These are phyloP conservation scores for Calcarius ornatus DNA, from an alignment of 2,113 vertebrate species.

Conservation along the genomic window DNA sequence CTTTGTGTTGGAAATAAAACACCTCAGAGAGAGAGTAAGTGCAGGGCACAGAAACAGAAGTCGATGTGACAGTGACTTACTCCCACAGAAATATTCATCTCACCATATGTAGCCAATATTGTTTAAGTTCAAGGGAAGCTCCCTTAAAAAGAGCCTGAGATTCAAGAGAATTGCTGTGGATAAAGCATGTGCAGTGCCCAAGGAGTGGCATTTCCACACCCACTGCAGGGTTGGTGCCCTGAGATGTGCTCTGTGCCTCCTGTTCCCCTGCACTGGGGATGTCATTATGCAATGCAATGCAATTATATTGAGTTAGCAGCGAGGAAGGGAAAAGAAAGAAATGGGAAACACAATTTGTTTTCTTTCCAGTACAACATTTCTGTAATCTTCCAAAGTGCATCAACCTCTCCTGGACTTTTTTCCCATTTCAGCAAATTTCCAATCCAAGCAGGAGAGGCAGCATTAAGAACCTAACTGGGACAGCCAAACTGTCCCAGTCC, in stretches of 20 bases:
- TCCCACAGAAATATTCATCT: background rate
- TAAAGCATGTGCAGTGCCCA: background rate
- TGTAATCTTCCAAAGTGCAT: background rate
- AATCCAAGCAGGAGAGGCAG: background rate
- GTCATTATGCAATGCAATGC: fast-evolving
- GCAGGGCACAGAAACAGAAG: background rate
- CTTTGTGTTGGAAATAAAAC: background rate
- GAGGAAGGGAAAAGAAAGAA: background rate
- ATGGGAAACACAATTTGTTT: background rate
- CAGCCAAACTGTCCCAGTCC: background rate
- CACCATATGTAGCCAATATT: background rate
- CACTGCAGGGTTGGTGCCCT: fast-evolving
- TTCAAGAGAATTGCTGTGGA: background rate
- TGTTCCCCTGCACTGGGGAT: background rate
- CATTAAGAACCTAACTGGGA: background rate
- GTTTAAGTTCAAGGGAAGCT: background rate
- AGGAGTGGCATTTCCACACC: fast-evolving
- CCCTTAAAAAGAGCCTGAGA: background rate
- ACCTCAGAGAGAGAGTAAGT: background rate
- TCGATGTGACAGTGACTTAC: background rate
- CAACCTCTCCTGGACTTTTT: background rate
- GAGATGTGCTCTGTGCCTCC: background rate
- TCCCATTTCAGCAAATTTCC: background rate
- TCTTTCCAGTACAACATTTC: background rate
- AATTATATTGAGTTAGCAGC: background rate